phyloP scores from a whole-genome alignment of 2,797 vertebrate genomes.

The Pseudopleuronectes americanus region DNA sequence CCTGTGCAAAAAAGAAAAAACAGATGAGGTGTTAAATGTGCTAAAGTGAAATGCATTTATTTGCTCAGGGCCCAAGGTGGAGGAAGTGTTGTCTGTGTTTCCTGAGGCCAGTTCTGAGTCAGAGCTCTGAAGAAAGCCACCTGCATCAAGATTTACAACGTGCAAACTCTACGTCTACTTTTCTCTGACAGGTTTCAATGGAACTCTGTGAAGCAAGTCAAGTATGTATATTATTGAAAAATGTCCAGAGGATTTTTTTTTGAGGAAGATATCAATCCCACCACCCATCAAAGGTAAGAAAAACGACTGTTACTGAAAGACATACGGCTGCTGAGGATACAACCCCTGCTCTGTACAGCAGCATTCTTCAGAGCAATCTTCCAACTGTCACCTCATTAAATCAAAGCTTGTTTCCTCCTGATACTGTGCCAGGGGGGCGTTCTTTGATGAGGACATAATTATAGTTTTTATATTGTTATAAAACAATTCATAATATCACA shows the following conservation, averaged over 20 bases:
- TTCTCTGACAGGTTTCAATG: conserved; percentile 41
- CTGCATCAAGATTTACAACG: conserved; percentile 70
- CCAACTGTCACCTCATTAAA: conserved; percentile 55
- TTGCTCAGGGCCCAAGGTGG: conserved; percentile 33
- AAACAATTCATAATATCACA: conserved; percentile 66
- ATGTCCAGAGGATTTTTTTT: conserved; percentile 22
- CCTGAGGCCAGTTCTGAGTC: conserved; percentile 57
- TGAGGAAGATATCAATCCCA: conserved; percentile 11
- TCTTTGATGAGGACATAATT: conserved; percentile 71
- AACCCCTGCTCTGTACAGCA: conserved; percentile 32
- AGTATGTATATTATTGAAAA: background rate
- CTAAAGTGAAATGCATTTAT: conserved; percentile 49
- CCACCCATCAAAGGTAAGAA: background rate
- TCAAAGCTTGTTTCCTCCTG: conserved; percentile 70
- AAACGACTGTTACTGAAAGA: background rate
- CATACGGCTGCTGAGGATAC: conserved; percentile 16
- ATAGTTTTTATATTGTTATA: conserved; percentile 43
- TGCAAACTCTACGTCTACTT: conserved; percentile 50
- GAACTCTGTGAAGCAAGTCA: conserved; percentile 36
- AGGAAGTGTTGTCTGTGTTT: conserved; percentile 48
- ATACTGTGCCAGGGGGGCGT: conserved; percentile 49
- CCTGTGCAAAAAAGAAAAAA: conserved; percentile 50
- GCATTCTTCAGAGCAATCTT: conserved; percentile 9
- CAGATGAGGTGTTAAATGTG: conserved; percentile 57
- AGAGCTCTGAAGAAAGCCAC: conserved; percentile 57